Evolutionary conservation across 2,797 vertebrate species (phyloP), one percentile per base, ranked within the genome.

Genomic region (Aeoliscus strigatus): DNA sequence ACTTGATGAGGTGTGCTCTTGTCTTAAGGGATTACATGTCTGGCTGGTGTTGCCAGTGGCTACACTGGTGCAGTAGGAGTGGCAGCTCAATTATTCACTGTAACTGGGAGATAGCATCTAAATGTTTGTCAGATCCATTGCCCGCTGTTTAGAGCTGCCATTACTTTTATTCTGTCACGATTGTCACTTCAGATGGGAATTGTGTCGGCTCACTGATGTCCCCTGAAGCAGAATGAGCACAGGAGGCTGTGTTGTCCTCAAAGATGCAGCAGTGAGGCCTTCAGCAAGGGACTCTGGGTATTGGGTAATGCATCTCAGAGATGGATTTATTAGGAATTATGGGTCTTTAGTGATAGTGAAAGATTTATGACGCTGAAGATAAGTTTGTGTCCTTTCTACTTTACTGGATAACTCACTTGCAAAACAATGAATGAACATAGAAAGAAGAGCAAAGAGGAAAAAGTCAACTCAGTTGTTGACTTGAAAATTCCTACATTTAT

Each of bases 91-190:
- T 85, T 74, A 79, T 77, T 83, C 80, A 73, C 74, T 82, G 71
- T 78, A 84, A 85, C 83, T 79, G 79, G 75, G 81, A 82, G 83
- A 87, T 88, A 86, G 70, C 77, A 80, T 88, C 83, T 87, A 87
- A 89, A 86, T 86, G 82, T 89, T 89, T 88, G 86, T 88, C 85
- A 86, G 81, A 86, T 87, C 75, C 57, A 65, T 76, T 75, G 79
- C 64, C 73, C 66, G 37, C 58, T 83, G 80, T 86, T 86, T 80
- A 81, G 69, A 63, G 60, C 68, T 60, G 66, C 70, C 71, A 74
- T 86, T 85, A 81, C 83, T 87, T 86, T 84, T 85, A 82, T 80
- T 80, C 80, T 86, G 84, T 85, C 84, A 86, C 59, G 80, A 81
- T 77, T 81, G 87, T 88, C 87, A 86, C 73, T 79, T 82, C 75